These are phyloP conservation scores for Atta colombica DNA, from an alignment of 1,140 invertebrate species.

Conservation along the genomic window DNA sequence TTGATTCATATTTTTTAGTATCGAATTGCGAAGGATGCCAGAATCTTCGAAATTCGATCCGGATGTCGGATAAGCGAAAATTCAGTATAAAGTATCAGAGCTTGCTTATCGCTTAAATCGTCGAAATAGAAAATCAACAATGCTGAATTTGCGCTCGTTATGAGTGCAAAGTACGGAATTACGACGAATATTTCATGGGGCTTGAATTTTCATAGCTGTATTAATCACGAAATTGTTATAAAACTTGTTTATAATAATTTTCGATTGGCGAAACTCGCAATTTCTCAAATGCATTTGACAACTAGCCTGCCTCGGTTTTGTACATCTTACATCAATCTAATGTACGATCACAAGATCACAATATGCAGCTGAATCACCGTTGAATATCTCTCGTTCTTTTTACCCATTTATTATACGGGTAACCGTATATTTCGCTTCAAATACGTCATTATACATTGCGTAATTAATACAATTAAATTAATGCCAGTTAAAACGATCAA, in stretches of 20 bases:
- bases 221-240: constrained; percentile 15
- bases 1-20: background rate
- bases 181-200: background rate
- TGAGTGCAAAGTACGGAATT: background rate
- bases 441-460: background rate
- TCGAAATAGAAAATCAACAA: background rate
- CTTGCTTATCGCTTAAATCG: background rate
- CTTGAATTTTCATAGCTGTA: constrained; percentile 24
- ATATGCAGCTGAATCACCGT: background rate
- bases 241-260: constrained; percentile 26
- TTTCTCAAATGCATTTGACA: constrained; percentile 45
- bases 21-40: background rate
- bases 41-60: background rate
- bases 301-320: background rate
- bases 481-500: background rate
- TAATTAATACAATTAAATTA: background rate
- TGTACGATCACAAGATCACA: background rate
- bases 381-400: constrained; percentile 16
- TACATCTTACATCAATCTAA: constrained; percentile 1
- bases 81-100: background rate
- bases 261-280: background rate
- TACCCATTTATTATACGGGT: background rate
- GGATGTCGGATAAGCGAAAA: background rate
- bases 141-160: background rate
- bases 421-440: background rate